phyloP scores from a whole-genome alignment of 2,113 vertebrate genomes.

The Eonycteris spelaea region DNA sequence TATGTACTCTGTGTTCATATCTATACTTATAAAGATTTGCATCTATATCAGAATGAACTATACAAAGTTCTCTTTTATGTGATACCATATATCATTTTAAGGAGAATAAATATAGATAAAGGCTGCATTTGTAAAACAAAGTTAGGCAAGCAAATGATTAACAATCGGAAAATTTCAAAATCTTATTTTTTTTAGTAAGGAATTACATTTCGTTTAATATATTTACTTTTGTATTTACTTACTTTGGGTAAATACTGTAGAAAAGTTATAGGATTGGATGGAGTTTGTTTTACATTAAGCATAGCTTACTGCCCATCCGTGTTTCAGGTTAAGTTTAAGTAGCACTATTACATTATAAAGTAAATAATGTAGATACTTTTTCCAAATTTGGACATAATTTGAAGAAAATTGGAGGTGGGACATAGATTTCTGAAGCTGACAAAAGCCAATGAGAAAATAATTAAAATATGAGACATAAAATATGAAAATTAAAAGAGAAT shows the following conservation, averaged over 20 bases:
- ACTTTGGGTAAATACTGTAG: neutral
- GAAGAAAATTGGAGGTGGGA: neutral
- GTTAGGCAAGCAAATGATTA: neutral
- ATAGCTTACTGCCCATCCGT: neutral
- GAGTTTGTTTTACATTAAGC: neutral
- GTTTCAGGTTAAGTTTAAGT: constrained; percentile 20
- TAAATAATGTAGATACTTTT: neutral
- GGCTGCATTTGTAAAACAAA: neutral
- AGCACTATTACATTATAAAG: neutral
- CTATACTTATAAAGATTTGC: constrained; percentile 26
- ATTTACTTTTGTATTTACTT: neutral
- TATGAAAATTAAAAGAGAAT: constrained; percentile 21
- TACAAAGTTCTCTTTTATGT: neutral
- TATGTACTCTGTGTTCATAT: neutral
- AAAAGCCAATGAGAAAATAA: neutral
- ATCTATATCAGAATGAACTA: neutral
- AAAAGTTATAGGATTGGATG: neutral
- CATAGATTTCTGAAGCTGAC: neutral
- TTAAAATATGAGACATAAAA: constrained; percentile 11
- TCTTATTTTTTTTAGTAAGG: neutral
- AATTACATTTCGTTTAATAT: neutral
- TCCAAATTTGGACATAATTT: neutral
- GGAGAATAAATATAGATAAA: neutral
- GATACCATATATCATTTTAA: neutral
- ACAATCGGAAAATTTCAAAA: constrained; percentile 18